Percentiles rank a stretch among this genome's conserved stretches.
Evolutionary conservation across 2,797 vertebrate species (phyloP).

Genomic region (Knipowitschia caucasica): DNA sequence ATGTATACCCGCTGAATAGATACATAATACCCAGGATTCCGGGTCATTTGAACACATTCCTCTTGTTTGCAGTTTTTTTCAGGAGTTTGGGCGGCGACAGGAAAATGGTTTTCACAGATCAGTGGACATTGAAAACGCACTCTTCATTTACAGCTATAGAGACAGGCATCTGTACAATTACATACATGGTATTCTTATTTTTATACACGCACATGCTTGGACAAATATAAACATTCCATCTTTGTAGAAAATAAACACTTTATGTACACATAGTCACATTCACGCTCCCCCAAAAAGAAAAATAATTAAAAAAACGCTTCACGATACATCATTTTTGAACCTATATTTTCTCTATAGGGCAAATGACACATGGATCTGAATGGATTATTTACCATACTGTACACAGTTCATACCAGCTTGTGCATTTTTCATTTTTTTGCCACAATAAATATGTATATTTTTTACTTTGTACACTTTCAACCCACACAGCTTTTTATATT

Average conservation of each 20-base stretch:
- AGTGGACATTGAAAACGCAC: conserved; percentile 78
- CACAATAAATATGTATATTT: conserved; percentile 50
- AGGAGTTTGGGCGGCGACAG: conserved; percentile 63
- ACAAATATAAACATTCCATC: conserved; percentile 84
- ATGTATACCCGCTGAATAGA: too few relatives aligned
- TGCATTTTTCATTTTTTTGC: conserved; percentile 53
- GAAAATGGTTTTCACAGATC: conserved; percentile 74
- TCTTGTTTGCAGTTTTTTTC: conserved; percentile 56
- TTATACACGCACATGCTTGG: conserved; percentile 90
- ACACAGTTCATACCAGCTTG: conserved; percentile 40
- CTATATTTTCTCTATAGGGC: conserved; percentile 52
- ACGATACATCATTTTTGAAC: conserved; percentile 73
- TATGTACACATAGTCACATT: conserved; percentile 91
- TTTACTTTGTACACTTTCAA: conserved; percentile 36
- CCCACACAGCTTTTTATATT: conserved; percentile 53
- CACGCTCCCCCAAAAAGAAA: conserved; percentile 73
- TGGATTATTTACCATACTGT: conserved; percentile 38
- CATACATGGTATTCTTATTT: conserved; percentile 54
- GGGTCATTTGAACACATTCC: neutral
- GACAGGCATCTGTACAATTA: conserved; percentile 82
- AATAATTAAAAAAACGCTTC: conserved; percentile 74
- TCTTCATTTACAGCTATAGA: conserved; percentile 83
- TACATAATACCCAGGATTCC: too few relatives aligned
- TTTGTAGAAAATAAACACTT: conserved; percentile 86
- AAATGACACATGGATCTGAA: conserved; percentile 37